Evolutionary conservation across 2,888 invertebrate species (phyloP), one percentile per base, ranked within the genome.

Genomic region (Anthophora plumipes): DNA sequence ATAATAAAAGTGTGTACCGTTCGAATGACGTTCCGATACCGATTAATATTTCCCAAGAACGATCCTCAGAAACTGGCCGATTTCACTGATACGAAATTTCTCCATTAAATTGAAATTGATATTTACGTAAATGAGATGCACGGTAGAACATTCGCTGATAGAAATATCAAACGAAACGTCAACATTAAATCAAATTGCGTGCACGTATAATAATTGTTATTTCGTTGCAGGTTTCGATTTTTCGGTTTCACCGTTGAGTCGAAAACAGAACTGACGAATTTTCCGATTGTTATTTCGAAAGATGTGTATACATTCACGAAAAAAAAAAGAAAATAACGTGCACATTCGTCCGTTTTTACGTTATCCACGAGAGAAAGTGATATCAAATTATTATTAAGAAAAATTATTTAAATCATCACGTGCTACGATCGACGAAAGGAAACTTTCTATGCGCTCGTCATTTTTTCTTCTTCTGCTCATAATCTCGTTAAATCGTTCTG

Each of bases 81-180:
- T 55, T 41, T n/a, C 22, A 11, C 9, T 17, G 22, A 5, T n/a
- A 25, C 22, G n/a, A 43, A 68, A 55, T 55, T 68, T 68, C 68
- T 9, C 20, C 43, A 43, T 68, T 68, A 41, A 20, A 68, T 43
- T 8, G 54, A 31, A 55, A 68, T 55, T 55, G 57, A 57, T 57
- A 43, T 68, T 68, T 68, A n/a, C 43, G 20, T 31, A 43, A 43
- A 55, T 31, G 12, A 46, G 55, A 57, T 20, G 14, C 6, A 14
- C 43, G 57, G 8, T 14, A 14, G 55, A 14, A 20, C 31, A 7
- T 6, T 61, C 43, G 6, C 17, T n/a, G 12, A 9, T 7, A 8
- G 37, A 57, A 37, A 57, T 68, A 68, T 31, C 46, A n/a, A 20
- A 43, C 39, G 54, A 17, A 57, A 57, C 20, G 31, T 46, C 43